Conservation (phyloP, 2,113 vertebrate species). For the Odontophorus gujanensis region DNA sequence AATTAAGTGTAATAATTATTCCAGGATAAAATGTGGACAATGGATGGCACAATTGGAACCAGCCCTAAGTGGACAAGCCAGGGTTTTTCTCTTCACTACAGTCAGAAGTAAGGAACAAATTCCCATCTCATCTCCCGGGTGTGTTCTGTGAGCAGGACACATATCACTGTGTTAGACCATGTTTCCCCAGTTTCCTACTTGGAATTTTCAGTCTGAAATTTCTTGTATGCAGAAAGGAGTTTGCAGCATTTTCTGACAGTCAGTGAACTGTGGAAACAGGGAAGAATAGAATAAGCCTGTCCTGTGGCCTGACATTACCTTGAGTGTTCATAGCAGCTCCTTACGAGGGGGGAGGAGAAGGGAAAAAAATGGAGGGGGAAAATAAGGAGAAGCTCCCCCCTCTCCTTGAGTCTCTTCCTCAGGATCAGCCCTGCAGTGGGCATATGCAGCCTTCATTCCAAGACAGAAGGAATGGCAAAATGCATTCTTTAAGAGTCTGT, state of each 20-base stretch:
- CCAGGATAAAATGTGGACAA: not conserved
- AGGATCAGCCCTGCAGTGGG: not conserved
- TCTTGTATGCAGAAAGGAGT: not conserved
- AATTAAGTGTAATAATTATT: not conserved
- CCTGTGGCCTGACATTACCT: not conserved
- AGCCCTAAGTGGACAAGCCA: not conserved
- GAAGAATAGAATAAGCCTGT: not conserved
- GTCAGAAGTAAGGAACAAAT: not conserved
- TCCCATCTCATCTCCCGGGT: not conserved
- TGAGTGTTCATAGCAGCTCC: accelerated
- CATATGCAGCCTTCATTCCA: not conserved
- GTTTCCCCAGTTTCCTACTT: accelerated
- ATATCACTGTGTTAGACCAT: not conserved
- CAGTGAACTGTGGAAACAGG: not conserved
- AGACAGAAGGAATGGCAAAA: not conserved
- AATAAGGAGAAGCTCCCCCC: accelerated
- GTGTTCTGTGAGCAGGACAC: not conserved
- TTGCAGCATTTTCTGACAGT: not conserved
- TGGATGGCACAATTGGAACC: not conserved
- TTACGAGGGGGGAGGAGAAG: not conserved
- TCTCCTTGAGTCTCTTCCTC: not conserved
- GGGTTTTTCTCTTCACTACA: not conserved
- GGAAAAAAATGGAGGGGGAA: accelerated
- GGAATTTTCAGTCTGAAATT: not conserved
- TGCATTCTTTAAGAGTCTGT: not conserved